Conservation (phyloP, 1,140 invertebrate species). For the Stenopsyche tienmushanensis region DNA sequence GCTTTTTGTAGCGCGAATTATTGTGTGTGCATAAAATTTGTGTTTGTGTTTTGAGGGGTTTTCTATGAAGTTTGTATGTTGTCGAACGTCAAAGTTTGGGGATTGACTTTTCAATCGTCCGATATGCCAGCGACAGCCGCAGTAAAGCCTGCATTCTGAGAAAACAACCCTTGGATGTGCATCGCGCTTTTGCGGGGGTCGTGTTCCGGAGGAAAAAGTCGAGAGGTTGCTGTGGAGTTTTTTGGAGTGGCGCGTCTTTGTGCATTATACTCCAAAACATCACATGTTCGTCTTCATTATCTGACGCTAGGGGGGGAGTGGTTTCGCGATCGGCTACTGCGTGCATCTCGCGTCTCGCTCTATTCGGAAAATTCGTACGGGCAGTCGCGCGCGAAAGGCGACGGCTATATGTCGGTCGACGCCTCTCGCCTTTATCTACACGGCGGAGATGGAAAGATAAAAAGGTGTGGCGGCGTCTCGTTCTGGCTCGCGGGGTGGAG, state of each 20-base stretch:
- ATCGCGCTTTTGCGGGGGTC: too few relatives aligned
- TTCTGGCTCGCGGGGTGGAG: neutral
- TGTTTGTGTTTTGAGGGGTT: too few relatives aligned
- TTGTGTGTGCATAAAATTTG: too few relatives aligned
- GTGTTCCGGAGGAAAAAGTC: too few relatives aligned
- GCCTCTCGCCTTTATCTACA: constrained; percentile 4
- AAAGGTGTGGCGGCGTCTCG: neutral
- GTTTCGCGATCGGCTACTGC: neutral
- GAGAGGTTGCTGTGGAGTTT: neutral
- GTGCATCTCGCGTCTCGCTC: neutral
- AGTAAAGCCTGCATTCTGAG: too few relatives aligned
- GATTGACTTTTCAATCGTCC: too few relatives aligned
- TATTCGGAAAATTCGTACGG: neutral
- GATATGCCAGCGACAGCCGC: too few relatives aligned
- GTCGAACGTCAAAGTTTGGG: too few relatives aligned
- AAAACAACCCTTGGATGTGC: too few relatives aligned
- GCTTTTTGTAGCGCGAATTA: too few relatives aligned
- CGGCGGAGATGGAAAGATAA: neutral
- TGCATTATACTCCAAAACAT: constrained; percentile 35
- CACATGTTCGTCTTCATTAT: constrained; percentile 40
- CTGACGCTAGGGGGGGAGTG: constrained; percentile 41
- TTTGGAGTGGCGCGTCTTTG: neutral
- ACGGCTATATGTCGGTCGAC: constrained; percentile 24
- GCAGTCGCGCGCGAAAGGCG: constrained; percentile 43
- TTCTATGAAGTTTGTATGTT: too few relatives aligned